Evolutionary conservation across 1,140 invertebrate species (phyloP), one percentile per base, ranked within the genome.

Genomic region (Streblospio benedicti): DNA sequence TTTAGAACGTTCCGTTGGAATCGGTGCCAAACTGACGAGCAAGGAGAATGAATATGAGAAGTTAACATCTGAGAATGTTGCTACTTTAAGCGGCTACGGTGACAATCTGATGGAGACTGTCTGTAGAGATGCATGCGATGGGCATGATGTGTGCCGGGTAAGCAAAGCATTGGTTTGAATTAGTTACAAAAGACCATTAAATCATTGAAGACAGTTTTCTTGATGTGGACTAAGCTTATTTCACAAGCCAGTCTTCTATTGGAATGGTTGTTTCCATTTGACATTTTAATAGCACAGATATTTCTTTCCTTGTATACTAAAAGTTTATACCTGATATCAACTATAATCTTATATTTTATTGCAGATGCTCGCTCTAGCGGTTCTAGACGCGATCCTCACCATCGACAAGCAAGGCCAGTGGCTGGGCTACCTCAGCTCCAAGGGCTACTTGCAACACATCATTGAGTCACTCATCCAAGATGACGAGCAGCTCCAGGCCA

Each of bases 371-470:
- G 86, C 90, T 0, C 75, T 95, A 30, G 85, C 89, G 0, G 88
- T 87, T 57, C 78, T 93, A 32, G 87, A 91, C 69, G 83, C 86
- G 33, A 81, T 93, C 27, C 79, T 91, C 0, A 85, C 87, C 45
- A 77, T 90, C 56, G 86, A 90, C 63, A 84, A 85, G 6, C 83
- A 85, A 20, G 84, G 85, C 14, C 83, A 85, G 18, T 88, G 89
- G 83, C 81, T 88, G 62, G 81, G 83, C 12, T 88, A 88, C 65
- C 74, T 93, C 32, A 82, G 85, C 0, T 84, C 85, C 32, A 83
- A 87, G 60, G 92, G 91, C 1, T 93, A 93, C 69, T 75, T 95
- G 20, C 85, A 88, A 64, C 87, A 89, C 66, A 81, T 93, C 52
- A 85, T 93, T 27, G 88, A 92, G 66, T 87, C 85, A 60, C 70